phyloP scores from a whole-genome alignment of 2,797 vertebrate genomes.

The Acomys russatus region DNA sequence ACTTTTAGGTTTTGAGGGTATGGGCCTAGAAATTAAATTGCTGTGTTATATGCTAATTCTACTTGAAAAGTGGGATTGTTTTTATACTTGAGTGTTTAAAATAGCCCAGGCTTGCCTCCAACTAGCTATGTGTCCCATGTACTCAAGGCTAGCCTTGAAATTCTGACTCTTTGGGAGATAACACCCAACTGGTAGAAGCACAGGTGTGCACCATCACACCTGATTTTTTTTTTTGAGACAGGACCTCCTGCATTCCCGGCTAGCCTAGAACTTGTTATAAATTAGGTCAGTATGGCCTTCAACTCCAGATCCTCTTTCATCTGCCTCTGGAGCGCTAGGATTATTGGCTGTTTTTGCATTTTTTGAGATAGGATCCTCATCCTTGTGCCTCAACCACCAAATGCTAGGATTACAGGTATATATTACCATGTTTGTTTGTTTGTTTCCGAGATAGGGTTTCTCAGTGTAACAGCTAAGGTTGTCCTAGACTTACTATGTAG shows the following conservation, averaged over 20 bases:
- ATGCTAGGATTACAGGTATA: not conserved
- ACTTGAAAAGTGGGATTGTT: not conserved
- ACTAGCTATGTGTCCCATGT: not conserved
- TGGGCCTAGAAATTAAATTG: not conserved
- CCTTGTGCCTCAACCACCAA: not conserved
- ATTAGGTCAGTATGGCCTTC: not conserved
- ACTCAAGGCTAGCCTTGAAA: not conserved
- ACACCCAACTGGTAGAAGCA: not conserved
- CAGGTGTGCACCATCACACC: not conserved
- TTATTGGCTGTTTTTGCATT: not conserved
- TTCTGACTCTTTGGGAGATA: not conserved
- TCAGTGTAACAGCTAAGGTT: no score
- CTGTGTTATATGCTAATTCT: not conserved
- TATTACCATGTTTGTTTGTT: not conserved
- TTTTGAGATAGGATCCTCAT: not conserved
- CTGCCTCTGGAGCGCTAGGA: not conserved
- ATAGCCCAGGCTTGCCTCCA: not conserved
- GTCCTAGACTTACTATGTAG: no score
- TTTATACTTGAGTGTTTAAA: not conserved
- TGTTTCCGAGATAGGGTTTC: no score
- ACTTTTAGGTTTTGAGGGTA: not conserved
- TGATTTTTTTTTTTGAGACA: not conserved
- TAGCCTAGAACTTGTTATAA: not conserved
- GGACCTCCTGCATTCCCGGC: not conserved
- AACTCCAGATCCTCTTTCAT: not conserved